phyloP scores from a whole-genome alignment of 1,140 invertebrate genomes.

The Araneus ventricosus region DNA sequence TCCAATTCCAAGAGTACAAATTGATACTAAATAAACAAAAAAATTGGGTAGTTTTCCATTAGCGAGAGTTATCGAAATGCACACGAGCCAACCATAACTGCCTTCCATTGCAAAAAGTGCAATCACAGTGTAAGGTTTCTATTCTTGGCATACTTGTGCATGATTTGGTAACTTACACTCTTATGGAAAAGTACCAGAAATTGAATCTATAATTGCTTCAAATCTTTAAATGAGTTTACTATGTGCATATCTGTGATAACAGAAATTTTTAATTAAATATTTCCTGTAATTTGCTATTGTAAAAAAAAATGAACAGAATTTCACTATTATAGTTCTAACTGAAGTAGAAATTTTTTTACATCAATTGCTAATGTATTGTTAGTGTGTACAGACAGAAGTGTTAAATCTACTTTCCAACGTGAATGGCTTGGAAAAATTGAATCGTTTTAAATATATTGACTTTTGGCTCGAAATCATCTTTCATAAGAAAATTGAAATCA shows the following conservation, averaged over 20 bases:
- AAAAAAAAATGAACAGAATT: constrained; percentile 34
- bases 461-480: background rate
- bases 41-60: no score
- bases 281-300: constrained; percentile 64
- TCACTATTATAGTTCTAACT: constrained; percentile 48
- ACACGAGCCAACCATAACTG: no score
- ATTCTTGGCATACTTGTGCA: no score
- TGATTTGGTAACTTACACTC: no score
- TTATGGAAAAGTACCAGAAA: background rate
- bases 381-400: constrained; percentile 45
- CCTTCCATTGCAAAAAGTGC: no score
- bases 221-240: constrained; percentile 57
- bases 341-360: constrained; percentile 52
- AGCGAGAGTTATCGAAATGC: no score
- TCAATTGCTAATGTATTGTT: background rate
- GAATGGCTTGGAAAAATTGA: background rate
- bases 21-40: no score
- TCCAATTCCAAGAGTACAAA: no score
- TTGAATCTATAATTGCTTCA: constrained; percentile 22
- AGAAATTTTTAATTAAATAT: constrained; percentile 58
- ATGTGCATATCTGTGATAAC: constrained; percentile 73
- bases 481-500: background rate
- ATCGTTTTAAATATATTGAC: background rate
- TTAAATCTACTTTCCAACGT: background rate
- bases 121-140: no score